Base-by-base conservation (phyloP, 1,140 invertebrate species). In the Sycophaga agraensis region DNA sequence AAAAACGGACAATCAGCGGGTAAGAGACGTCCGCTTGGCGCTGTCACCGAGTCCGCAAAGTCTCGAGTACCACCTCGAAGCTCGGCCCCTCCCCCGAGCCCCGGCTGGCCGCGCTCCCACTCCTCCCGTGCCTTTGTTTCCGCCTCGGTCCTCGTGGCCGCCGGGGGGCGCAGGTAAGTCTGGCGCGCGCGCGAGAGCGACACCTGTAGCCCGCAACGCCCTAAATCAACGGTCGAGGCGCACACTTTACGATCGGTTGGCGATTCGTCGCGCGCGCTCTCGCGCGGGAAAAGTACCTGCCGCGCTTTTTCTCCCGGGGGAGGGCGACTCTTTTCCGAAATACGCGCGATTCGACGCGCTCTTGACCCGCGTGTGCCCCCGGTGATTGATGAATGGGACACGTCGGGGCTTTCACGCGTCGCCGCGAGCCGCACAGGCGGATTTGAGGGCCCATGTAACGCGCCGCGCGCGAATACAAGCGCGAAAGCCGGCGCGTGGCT, bases 371-470 rank as follows among this genome's bases (percentile, higher is more conserved):
- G 26, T 26, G 26, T 34, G 26, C 8, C 19, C 0, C 21, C 24
- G 35, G 11, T 53, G 58, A 60, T 60, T 60, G 58, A 60, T 34
- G 58, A 60, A 60, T 17, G 49, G 22, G 57, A 59, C 57, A 8
- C 49, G 9, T 22, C 22, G 53, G 14, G 39, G 14, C 39, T 43
- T 43, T 34, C 55, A 39, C 34, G 35, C 34, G 34, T 39, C 14
- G 19, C 16, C 9, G 9, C 34, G n/a, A n/a, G n/a, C n/a, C n/a
- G n/a, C n/a, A n/a, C 16, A 14, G 14, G 2, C 16, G n/a, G 26
- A 49, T 9, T n/a, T 12, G 21, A 24, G 24, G 4, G 4, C 21
- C 11, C 2, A 4, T 31, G 28, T 31, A 31, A 4, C 28, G 28
- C 28, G 28, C 5, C 28, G 28, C n/a, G n/a, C n/a, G n/a, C n/a